phyloP scores from a whole-genome alignment of 92 coral and sea anemone genomes.

The Heteractis magnifica region DNA sequence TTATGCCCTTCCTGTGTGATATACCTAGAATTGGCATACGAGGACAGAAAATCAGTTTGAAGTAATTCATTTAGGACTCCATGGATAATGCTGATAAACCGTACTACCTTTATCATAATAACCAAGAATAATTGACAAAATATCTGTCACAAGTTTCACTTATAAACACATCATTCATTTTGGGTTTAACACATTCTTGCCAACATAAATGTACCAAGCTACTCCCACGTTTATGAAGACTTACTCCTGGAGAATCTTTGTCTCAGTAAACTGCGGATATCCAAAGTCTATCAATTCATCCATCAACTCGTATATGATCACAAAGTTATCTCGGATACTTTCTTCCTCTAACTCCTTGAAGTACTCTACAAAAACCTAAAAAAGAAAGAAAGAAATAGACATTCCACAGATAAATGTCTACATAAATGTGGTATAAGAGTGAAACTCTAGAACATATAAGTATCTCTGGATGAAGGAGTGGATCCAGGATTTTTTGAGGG shows the following conservation, averaged over 20 bases:
- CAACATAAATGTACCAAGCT: too few relatives aligned
- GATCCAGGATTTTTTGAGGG: too few relatives aligned
- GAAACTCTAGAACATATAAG: not conserved
- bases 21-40: slow-evolving; percentile 44
- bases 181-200: too few relatives aligned
- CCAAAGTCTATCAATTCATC: slow-evolving; percentile 99
- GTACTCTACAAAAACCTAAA: slow-evolving; percentile 86
- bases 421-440: not conserved
- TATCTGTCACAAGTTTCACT: too few relatives aligned
- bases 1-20: slow-evolving; percentile 99
- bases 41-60: not conserved
- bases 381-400: not conserved
- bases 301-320: slow-evolving; percentile 90
- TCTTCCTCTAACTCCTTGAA: slow-evolving; percentile 98
- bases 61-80: not conserved
- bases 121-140: too few relatives aligned
- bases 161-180: too few relatives aligned
- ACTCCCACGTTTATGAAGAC: slow-evolving; percentile 3
- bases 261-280: slow-evolving; percentile 97
- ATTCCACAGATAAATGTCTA: too few relatives aligned
- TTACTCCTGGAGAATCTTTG: slow-evolving; percentile 97
- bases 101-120: too few relatives aligned
- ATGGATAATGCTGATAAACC: not conserved
- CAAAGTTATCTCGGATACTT: slow-evolving; percentile 98
- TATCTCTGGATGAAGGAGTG: too few relatives aligned